Percentiles rank a stretch among this genome's conserved stretches.
These are phyloP conservation scores for Peromyscus leucopus DNA, from an alignment of 2,113 vertebrate genomes.

Conservation along the genomic window DNA sequence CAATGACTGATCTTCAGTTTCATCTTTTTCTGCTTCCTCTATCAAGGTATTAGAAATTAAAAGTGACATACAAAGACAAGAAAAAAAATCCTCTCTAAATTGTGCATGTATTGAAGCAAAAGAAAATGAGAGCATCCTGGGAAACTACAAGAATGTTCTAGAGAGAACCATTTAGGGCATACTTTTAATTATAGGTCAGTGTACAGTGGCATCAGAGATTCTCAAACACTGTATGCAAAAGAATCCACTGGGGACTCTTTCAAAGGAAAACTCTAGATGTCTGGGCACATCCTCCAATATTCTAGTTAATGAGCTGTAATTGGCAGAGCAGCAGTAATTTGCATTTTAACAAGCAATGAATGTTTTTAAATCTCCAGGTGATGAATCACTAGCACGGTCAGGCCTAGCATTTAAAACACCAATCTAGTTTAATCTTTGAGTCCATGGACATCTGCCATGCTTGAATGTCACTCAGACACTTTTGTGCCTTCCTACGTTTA, in stretches of 20 bases:
- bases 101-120: conserved; percentile 1
- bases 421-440: conserved; percentile 4
- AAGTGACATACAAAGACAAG: conserved; percentile 25
- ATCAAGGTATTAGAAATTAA: conserved; percentile 14
- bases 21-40: background rate
- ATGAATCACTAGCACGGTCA: conserved; percentile 3
- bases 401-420: background rate
- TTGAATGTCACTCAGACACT: background rate
- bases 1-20: background rate
- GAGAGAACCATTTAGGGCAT: background rate
- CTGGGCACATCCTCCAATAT: background rate
- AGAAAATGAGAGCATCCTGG: conserved; percentile 23
- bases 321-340: background rate
- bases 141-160: conserved; percentile 28
- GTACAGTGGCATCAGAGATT: background rate
- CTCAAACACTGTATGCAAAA: background rate
- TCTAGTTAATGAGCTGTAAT: background rate
- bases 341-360: conserved; percentile 26
- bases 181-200: conserved; percentile 35
- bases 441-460: background rate
- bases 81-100: background rate
- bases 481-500: background rate
- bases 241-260: background rate
- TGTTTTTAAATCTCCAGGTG: conserved; percentile 32
- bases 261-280: background rate